These are phyloP conservation scores for Xiphias gladius DNA, from an alignment of 2,113 vertebrate species.

Conservation along the genomic window DNA sequence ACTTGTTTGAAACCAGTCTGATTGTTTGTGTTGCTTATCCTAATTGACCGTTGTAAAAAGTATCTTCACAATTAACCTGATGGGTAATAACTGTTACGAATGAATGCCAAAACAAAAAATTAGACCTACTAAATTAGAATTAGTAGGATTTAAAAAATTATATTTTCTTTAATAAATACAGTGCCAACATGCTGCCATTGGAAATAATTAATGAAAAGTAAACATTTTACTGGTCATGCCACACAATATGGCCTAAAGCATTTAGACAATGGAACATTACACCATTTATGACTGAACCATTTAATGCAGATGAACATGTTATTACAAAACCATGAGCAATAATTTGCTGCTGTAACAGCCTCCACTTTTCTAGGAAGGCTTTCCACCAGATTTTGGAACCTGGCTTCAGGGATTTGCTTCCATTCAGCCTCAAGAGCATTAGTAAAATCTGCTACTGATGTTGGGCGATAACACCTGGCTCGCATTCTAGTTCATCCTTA, in stretches of 20 bases:
- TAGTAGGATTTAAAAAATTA: too few species aligned
- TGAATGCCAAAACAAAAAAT: too few species aligned
- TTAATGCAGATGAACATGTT: neutral
- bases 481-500: neutral
- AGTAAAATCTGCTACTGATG: neutral
- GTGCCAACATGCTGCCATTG: too few species aligned
- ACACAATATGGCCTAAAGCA: neutral
- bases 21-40: too few species aligned
- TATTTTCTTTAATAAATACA: too few species aligned
- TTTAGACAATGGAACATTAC: neutral
- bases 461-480: neutral
- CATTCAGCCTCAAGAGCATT: neutral
- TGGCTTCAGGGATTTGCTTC: neutral
- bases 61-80: too few species aligned
- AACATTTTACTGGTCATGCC: neutral
- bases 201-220: neutral
- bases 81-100: too few species aligned
- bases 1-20: too few species aligned
- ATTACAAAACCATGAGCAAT: neutral
- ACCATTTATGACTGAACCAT: neutral
- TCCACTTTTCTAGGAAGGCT: neutral
- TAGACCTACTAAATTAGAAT: too few species aligned
- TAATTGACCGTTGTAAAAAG: too few species aligned
- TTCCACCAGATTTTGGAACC: neutral
- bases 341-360: neutral